These are phyloP conservation scores for Orchesellides sinensis DNA, from an alignment of 2,888 invertebrate species.

Conservation along the genomic window DNA sequence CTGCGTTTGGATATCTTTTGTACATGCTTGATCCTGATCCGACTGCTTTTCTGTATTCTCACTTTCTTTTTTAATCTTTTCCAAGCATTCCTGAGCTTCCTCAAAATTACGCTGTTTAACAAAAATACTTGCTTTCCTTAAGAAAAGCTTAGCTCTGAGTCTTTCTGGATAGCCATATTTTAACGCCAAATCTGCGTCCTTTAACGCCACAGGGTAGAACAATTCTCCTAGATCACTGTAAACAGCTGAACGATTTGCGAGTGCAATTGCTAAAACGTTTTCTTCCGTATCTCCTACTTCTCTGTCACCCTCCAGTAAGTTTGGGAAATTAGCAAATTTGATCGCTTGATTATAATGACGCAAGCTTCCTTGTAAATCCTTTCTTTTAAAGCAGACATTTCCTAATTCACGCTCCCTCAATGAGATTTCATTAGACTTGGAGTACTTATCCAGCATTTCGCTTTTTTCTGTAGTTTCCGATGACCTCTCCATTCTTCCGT, in stretches of 20 bases:
- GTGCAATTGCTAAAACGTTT: slow-evolving; percentile 72
- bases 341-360: slow-evolving; percentile 82
- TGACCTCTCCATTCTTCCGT: not conserved
- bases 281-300: slow-evolving; percentile 42
- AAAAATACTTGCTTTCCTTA: slow-evolving; percentile 79
- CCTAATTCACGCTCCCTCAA: slow-evolving; percentile 78
- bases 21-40: too few relatives aligned
- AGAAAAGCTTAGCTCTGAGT: slow-evolving; percentile 82
- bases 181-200: slow-evolving; percentile 82
- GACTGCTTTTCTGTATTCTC: too few relatives aligned
- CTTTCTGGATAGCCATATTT: slow-evolving; percentile 82
- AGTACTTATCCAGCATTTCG: not conserved
- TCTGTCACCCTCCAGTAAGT: slow-evolving; percentile 77
- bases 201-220: slow-evolving; percentile 80
- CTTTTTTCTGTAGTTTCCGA: not conserved
- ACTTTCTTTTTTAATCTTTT: not conserved
- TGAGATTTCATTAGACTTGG: slow-evolving; percentile 72
- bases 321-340: slow-evolving; percentile 79
- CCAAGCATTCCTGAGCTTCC: slow-evolving; percentile 11
- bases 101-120: slow-evolving; percentile 6
- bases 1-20: too few relatives aligned
- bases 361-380: slow-evolving; percentile 79
- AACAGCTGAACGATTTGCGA: slow-evolving; percentile 75
- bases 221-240: slow-evolving; percentile 71
- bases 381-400: slow-evolving; percentile 81